Conservation (phyloP, 2,888 invertebrate genomes). For the Drosophila quinaria region DNA sequence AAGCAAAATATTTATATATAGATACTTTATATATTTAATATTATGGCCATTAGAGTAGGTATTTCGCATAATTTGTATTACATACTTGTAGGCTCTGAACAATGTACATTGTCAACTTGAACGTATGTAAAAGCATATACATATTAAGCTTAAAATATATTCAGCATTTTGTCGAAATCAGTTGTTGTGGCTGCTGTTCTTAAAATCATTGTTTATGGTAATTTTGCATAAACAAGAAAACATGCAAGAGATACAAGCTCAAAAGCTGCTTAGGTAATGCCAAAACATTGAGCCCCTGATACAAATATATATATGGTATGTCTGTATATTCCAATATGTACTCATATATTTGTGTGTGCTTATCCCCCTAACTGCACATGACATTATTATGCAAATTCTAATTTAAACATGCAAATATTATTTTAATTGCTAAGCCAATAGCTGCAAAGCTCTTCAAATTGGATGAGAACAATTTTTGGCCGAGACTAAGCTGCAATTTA, state of each 20-base stretch:
- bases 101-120: not conserved
- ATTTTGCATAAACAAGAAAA: constrained; percentile 57
- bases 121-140: constrained; percentile 7
- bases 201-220: constrained; percentile 64
- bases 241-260: constrained; percentile 41
- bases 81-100: constrained; percentile 49
- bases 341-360: not conserved
- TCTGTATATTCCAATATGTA: not conserved
- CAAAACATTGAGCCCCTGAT: constrained; percentile 44
- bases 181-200: constrained; percentile 29
- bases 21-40: not conserved
- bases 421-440: constrained; percentile 65
- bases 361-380: constrained; percentile 21
- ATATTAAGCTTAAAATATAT: constrained; percentile 22
- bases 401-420: constrained; percentile 56
- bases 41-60: not conserved
- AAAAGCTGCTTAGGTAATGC: constrained; percentile 56
- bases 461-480: constrained; percentile 2
- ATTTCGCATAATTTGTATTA: constrained; percentile 7
- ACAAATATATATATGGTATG: constrained; percentile 5
- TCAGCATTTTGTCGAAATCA: constrained; percentile 38
- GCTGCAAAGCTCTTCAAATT: constrained; percentile 15
- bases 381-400: constrained; percentile 59
- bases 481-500: constrained; percentile 46
- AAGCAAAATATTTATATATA: too few species aligned